Conservation (phyloP, 37 sponge, comb jelly and placozoan species). For the Halisarca cf. caerulea region DNA sequence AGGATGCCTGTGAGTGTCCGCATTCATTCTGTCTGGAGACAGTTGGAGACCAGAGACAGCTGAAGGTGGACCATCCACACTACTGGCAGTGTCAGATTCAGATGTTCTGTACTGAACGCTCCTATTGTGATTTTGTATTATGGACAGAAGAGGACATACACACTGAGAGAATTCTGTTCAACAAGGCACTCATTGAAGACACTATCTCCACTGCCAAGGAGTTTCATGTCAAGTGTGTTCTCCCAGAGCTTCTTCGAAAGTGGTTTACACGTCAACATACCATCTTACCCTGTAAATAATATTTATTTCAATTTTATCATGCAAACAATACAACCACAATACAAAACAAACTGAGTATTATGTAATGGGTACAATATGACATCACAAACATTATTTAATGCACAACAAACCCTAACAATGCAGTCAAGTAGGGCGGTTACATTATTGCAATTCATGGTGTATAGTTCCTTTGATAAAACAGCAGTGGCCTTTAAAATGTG, state of each 20-base stretch:
- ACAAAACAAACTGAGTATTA: too few relatives aligned
- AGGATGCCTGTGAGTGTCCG: too few relatives aligned
- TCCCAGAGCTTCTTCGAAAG: slow-evolving; percentile 52
- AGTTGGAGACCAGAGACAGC: not conserved
- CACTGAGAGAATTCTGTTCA: slow-evolving; percentile 25
- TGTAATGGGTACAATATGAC: slow-evolving; percentile 32
- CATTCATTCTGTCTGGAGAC: slow-evolving; percentile 19
- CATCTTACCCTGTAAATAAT: too few relatives aligned
- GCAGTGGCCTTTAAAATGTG: too few relatives aligned
- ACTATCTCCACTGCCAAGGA: slow-evolving; percentile 13
- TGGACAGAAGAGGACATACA: slow-evolving; percentile 46
- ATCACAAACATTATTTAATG: slow-evolving; percentile 50
- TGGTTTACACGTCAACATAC: slow-evolving; percentile 28
- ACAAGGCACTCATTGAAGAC: slow-evolving; percentile 13
- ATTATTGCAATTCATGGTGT: too few relatives aligned
- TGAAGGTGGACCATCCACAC: slow-evolving; percentile 19
- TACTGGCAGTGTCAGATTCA: slow-evolving; percentile 54
- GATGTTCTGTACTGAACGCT: slow-evolving; percentile 7
- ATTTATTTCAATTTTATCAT: too few relatives aligned
- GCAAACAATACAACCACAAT: too few relatives aligned
- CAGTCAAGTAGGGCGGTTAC: too few relatives aligned
- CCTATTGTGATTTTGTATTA: slow-evolving; percentile 47
- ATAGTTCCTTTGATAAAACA: too few relatives aligned
- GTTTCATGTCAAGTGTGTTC: slow-evolving; percentile 14
- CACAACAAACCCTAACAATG: slow-evolving; percentile 54